Evolutionary conservation across 2,113 vertebrate species (phyloP), one percentile per base, ranked within the genome.

Genomic region (Sceloporus undulatus): DNA sequence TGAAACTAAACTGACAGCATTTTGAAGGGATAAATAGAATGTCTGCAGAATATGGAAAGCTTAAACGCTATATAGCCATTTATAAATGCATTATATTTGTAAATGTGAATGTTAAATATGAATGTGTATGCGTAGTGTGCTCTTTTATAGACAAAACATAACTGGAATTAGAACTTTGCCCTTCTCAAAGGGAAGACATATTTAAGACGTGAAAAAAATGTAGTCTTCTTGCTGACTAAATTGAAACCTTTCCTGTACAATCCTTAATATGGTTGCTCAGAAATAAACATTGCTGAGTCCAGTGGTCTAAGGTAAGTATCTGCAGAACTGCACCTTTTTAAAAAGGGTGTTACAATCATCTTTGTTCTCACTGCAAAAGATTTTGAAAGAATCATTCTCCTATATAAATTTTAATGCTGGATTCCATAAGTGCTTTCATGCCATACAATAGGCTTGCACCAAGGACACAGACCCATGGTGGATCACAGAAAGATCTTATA

Each of bases 1-100:
- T 70, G 40, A 62, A n/a, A 86, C 65, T 62, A 52, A 82, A 52
- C 56, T 88, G 80, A n/a, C 40, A 54, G 21, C 56, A 40, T 48
- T 66, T 84, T 18, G 9, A 40, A 29, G 4, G 29, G 34, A 38
- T 73, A 73, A 59, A 40, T 42, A 25, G 68, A 42, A 73, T 21
- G 54, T 73, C n/a, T 42, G 54, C 70, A 11, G 42, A 71, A 84
- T 52, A 84, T 48, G 42, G 82, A 79, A 79, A 21, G 11, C 52
- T 29, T 87, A 40, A 62, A 80, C 74, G 54, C 8, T 3, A 70
- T 56, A n/a, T 48, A 66, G 38, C 23, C 71, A 82, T 13, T 48
- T 48, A 7, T 5, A 48, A 48, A 48, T 48, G 5, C 5, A 48
- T 48, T 2, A 70, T 27, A 65, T 65, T 65, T 25, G 18, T 70